Evolutionary conservation across 1,140 invertebrate genomes (phyloP).

Genomic region (Drosophila subobscura): DNA sequence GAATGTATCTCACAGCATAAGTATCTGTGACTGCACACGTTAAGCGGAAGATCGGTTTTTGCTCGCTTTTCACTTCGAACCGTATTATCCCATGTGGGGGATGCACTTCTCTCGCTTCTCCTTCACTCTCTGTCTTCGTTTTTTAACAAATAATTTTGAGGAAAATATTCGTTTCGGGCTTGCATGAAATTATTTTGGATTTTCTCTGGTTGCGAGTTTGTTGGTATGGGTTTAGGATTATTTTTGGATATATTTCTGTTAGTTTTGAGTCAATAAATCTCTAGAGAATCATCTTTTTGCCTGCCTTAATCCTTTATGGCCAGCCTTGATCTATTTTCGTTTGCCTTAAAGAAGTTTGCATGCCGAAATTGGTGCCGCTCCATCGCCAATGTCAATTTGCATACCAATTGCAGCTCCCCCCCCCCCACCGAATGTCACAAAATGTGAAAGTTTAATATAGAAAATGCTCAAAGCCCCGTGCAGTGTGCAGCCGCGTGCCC

Average conservation of each 20-base stretch:
- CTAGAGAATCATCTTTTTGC: too few relatives aligned
- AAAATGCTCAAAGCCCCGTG: constrained; percentile 60
- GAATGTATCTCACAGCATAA: constrained; percentile 40
- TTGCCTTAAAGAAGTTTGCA: constrained; percentile 21
- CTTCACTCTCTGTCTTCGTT: constrained; percentile 21
- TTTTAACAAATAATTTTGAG: constrained; percentile 68
- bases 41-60: constrained; percentile 69
- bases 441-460: constrained; percentile 81
- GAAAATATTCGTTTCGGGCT: constrained; percentile 34
- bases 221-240: too few relatives aligned
- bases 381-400: constrained; percentile 62
- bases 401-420: constrained; percentile 64
- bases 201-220: constrained; percentile 34
- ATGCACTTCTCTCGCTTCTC: constrained; percentile 17
- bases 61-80: constrained; percentile 54
- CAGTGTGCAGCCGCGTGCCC: constrained; percentile 1
- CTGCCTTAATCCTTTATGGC: not conserved
- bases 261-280: too few relatives aligned
- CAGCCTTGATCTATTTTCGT: constrained; percentile 36
- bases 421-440: constrained; percentile 66
- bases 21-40: constrained; percentile 46
- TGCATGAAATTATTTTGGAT: constrained; percentile 39
- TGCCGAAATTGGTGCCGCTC: constrained; percentile 9
- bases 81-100: constrained; percentile 19
- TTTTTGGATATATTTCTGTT: not conserved